Percentiles rank a stretch among this genome's conserved stretches.
phyloP scores from a whole-genome alignment of 2,113 vertebrate genomes.

The Pygoscelis adeliae region DNA sequence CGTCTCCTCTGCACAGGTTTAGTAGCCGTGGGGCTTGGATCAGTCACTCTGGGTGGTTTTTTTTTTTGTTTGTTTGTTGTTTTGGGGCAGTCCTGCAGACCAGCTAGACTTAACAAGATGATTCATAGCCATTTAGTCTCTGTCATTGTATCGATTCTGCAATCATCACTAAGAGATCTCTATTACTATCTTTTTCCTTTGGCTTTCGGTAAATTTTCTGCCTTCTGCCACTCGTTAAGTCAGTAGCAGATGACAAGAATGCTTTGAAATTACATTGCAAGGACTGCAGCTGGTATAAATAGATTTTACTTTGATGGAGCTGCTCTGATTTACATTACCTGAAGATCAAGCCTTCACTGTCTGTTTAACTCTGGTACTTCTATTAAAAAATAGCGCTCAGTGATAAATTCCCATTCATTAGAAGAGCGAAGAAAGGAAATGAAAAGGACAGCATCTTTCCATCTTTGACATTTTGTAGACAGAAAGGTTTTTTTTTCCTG shows the following conservation, averaged over 20 bases:
- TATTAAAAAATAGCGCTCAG: neutral
- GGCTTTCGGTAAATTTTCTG: neutral
- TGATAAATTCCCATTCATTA: neutral
- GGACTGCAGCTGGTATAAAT: neutral
- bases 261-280: neutral
- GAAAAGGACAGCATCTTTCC: neutral
- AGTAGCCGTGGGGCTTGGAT: neutral
- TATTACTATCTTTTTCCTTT: neutral
- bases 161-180: neutral
- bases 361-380: neutral
- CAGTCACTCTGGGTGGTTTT: neutral
- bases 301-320: neutral
- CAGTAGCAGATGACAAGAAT: neutral
- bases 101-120: neutral
- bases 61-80: neutral
- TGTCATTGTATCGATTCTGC: neutral
- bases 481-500: neutral
- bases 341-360: neutral
- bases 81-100: neutral
- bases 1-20: neutral
- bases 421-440: neutral
- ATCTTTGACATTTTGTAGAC: neutral
- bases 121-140: neutral
- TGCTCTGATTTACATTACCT: neutral
- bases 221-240: neutral